phyloP scores from a whole-genome alignment of 2,113 vertebrate species.

The Urocitellus parryii region DNA sequence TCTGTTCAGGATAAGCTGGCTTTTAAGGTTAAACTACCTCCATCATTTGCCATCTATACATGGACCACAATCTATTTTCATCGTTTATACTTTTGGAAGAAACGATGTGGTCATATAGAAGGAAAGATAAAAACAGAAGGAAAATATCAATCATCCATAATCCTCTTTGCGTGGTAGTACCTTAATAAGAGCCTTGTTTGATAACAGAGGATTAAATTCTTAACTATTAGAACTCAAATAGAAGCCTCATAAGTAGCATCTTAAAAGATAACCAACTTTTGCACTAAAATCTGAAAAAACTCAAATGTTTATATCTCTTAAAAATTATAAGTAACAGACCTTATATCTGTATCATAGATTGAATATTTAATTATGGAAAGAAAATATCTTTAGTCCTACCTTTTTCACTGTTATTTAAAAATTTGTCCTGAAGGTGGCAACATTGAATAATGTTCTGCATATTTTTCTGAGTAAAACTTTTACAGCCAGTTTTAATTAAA shows the following conservation, averaged over 20 bases:
- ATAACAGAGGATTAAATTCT: neutral
- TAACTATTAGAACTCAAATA: slow-evolving; percentile 21
- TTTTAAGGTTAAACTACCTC: slow-evolving; percentile 2
- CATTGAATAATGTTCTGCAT: slow-evolving; percentile 85
- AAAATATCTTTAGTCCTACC: neutral
- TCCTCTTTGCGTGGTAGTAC: neutral
- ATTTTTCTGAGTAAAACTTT: slow-evolving; percentile 39
- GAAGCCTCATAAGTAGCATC: neutral
- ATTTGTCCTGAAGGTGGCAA: slow-evolving; percentile 88
- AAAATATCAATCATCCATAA: neutral
- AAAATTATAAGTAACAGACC: neutral
- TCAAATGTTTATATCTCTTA: neutral
- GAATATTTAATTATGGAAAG: slow-evolving; percentile 49
- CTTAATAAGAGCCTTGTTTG: neutral
- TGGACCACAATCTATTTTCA: neutral
- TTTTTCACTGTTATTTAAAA: slow-evolving; percentile 46
- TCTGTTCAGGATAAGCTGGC: neutral
- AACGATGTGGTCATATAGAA: neutral
- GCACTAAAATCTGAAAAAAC: neutral
- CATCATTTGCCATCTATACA: neutral
- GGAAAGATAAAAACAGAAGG: neutral
- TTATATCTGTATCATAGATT: neutral
- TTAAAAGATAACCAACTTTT: neutral
- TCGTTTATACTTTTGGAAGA: neutral
- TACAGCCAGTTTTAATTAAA: slow-evolving; percentile 83